Evolutionary conservation across 1,140 invertebrate genomes (phyloP).

Genomic region (Leptonema lineaticorne): DNA sequence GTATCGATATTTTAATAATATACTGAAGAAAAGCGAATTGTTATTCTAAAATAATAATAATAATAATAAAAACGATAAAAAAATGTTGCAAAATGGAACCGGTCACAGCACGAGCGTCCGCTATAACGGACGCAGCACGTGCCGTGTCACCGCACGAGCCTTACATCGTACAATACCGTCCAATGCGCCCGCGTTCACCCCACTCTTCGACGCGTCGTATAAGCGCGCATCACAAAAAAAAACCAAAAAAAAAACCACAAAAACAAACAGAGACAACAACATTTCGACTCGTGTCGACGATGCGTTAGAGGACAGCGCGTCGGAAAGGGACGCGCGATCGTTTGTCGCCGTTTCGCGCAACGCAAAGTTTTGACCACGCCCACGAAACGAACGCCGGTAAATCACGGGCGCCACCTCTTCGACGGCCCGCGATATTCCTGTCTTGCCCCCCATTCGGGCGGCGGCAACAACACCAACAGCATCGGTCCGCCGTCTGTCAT

Average conservation of each 20-base stretch:
- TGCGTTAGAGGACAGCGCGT: too few relatives aligned
- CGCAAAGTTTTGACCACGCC: not conserved
- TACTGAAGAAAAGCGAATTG: too few relatives aligned
- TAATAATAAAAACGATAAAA: not conserved
- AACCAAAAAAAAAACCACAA: too few relatives aligned
- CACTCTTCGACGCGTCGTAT: too few relatives aligned
- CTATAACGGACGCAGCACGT: constrained; percentile 28
- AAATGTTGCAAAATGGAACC: not conserved
- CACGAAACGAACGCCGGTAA: constrained; percentile 3
- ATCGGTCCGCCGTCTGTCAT: constrained; percentile 9
- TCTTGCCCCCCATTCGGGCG: constrained; percentile 22
- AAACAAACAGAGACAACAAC: too few relatives aligned
- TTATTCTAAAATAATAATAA: too few relatives aligned
- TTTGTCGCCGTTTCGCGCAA: too few relatives aligned
- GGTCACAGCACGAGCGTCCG: not conserved
- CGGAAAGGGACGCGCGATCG: too few relatives aligned
- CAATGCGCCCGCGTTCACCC: too few relatives aligned
- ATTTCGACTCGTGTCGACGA: too few relatives aligned
- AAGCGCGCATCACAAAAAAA: too few relatives aligned
- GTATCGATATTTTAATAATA: too few relatives aligned
- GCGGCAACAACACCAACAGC: constrained; percentile 18
- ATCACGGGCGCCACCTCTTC: constrained; percentile 25
- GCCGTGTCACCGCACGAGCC: constrained; percentile 13
- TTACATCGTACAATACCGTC: constrained; percentile 20
- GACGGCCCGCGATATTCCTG: not conserved